Evolutionary conservation across 1,140 invertebrate genomes (phyloP), one percentile per base, ranked within the genome.

Genomic region (Halesus radiatus): DNA sequence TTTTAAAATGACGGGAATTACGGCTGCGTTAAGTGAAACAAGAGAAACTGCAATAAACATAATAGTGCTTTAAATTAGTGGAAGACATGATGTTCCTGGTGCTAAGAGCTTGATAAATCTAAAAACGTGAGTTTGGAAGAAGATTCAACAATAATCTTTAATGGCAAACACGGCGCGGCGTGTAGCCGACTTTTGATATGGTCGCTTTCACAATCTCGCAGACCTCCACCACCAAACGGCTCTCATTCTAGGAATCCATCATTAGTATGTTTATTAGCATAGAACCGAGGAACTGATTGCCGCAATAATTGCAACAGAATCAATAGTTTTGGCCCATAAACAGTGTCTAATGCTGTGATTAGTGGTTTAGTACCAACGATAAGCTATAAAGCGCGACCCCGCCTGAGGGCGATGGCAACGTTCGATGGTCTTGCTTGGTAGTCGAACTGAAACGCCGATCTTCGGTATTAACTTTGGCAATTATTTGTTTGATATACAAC

Each of bases 401-500:
- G 66, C 66, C 68, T 4, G 68, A 50, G 7, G 45, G 37, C 68
- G 50, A 66, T 26, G 62, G 62, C 62, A 66, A 32, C n/a, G 16
- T 13, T 15, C 62, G 64, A 53, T 18, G 20, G 45, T 29, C n/a
- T 29, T 26, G 45, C n/a, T 29, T 26, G 45, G 68, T 54, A 72
- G 68, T 50, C 64, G n/a, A 26, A 26, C 62, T n/a, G 62, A 22
- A 26, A n/a, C 62, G 15, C 26, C 62, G 50, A 58, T 75, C 53
- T 58, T 56, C 53, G 26, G 53, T 58, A 45, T 13, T 13, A 75
- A 75, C 22, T 75, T 75, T 18, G 52, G 29, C 72, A 56, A 75
- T 75, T 76, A 76, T 64, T 76, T 66, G 75, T 45, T 62, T 64
- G 75, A 76, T 76, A 76, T 64, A 76, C 75, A 64, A 32, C 58